Conservation (phyloP, 1,140 invertebrate genomes). For the Anadara kagoshimensis region DNA sequence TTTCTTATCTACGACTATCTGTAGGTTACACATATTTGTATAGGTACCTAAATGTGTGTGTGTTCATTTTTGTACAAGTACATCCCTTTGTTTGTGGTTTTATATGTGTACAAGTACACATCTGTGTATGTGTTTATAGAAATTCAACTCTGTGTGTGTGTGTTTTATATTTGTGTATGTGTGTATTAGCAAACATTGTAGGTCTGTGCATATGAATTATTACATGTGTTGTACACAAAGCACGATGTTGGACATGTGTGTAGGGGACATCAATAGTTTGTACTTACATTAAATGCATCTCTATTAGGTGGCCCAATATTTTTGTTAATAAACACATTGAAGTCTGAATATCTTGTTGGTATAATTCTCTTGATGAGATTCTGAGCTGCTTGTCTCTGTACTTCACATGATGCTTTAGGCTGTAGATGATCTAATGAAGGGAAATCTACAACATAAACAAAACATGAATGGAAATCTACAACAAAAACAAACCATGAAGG, state of each 20-base stretch:
- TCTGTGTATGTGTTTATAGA: neutral
- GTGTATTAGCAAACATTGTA: neutral
- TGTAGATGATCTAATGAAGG: slow-evolving; percentile 52
- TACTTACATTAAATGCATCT: slow-evolving; percentile 76
- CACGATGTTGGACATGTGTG: neutral
- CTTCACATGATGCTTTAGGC: slow-evolving; percentile 55
- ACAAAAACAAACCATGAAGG: too few relatives aligned
- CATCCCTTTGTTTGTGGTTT: neutral
- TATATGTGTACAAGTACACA: neutral
- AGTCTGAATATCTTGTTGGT: slow-evolving; percentile 72
- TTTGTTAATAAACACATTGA: slow-evolving; percentile 76
- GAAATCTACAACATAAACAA: slow-evolving; percentile 50
- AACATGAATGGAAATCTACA: slow-evolving; percentile 5
- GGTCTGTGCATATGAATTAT: neutral
- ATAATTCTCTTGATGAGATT: slow-evolving; percentile 76
- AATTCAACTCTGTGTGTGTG: neutral
- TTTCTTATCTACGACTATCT: neutral
- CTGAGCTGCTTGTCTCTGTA: slow-evolving; percentile 76
- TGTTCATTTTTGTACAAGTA: too few relatives aligned
- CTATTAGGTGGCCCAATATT: slow-evolving; percentile 73
- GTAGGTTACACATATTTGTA: neutral
- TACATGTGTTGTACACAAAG: neutral
- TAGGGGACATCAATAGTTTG: neutral
- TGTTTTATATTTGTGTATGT: neutral
- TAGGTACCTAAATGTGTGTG: neutral